Percentiles rank a stretch among this genome's conserved stretches.
These are phyloP conservation scores for Sipha maydis DNA, from an alignment of 2,888 invertebrate species.

Conservation along the genomic window DNA sequence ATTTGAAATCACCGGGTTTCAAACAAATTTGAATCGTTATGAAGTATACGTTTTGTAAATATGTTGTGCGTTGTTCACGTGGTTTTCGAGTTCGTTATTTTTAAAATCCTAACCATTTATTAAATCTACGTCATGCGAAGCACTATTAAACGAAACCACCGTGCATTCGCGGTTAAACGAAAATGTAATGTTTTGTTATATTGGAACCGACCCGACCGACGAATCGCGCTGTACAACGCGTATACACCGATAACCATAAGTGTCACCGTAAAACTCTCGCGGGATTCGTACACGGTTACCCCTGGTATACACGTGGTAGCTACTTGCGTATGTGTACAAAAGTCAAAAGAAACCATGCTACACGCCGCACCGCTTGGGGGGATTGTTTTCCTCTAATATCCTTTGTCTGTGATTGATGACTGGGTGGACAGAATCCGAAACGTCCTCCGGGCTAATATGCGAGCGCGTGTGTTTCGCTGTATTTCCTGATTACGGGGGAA, in stretches of 20 bases:
- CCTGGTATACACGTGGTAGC: neutral
- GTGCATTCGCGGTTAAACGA: neutral
- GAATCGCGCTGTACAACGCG: neutral
- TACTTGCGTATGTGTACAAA: slow-evolving; percentile 10
- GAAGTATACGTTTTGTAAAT: too few relatives aligned
- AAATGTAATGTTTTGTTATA: neutral
- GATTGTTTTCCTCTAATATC: slow-evolving; percentile 49
- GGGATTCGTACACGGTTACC: slow-evolving; percentile 45
- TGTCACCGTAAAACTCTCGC: slow-evolving; percentile 27
- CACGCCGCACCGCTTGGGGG: slow-evolving; percentile 28
- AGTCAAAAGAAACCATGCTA: slow-evolving; percentile 51
- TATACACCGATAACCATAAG: slow-evolving; percentile 53
- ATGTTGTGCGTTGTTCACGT: too few relatives aligned
- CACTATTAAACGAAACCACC: neutral
- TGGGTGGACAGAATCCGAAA: slow-evolving; percentile 57
- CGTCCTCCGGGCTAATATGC: slow-evolving; percentile 32
- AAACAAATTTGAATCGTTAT: too few relatives aligned
- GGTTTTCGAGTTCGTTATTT: too few relatives aligned
- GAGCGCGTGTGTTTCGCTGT: slow-evolving; percentile 22
- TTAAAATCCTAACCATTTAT: too few relatives aligned
- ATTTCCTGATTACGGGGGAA: slow-evolving; percentile 13
- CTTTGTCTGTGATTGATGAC: slow-evolving; percentile 57
- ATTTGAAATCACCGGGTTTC: too few relatives aligned
- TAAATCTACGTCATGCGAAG: too few relatives aligned
- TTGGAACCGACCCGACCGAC: neutral